Base-by-base conservation (phyloP, 2,113 vertebrate genomes). In the Motacilla tschutschensis region DNA sequence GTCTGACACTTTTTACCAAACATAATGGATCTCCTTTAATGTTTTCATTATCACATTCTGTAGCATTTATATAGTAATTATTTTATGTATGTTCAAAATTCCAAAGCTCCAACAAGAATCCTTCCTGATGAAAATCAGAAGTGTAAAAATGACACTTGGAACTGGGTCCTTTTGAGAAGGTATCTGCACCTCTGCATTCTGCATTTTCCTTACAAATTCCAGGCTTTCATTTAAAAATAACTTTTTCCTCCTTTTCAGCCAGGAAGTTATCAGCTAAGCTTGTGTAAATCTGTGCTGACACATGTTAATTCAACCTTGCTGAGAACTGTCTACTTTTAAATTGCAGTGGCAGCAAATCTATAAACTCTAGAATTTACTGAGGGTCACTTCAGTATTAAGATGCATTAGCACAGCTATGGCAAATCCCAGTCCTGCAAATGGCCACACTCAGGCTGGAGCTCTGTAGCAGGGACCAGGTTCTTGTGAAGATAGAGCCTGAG, bases 301-400 rank as follows among this genome's bases (percentile, higher is more conserved):
- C 63, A 14, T 88, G 85, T 91, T 94, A 91, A 86, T 93, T 94
- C 91, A 90, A 63, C 90, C 86, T 92, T 92, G 78, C 93, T 88
- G 81, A 82, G 78, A 85, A 79, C 66, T 62, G 47, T 89, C 91
- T 83, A 7, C 88, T 76, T 77, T 22, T 51, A 80, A 81, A 93
- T 77, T 79, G 88, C 91, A 66, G 70, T 80, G 88, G 88, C 93
- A 93, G 90, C 81, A 91, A 92, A 89, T 92, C 88, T 67, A 89
- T 91, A 83, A 83, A 76, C 55, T 81, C 67, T 6, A 41, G 74
- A 72, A 88, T 89, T 85, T 86, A 73, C 66, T n/a, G 74, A 81
- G 88, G 83, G 78, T 91, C 83, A 65, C 55, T 47, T n/a, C 80
- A 79, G 33, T 21, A 66, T 84, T 79, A 44, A 73, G 80, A 83